Evolutionary conservation across 1,140 invertebrate species (phyloP).

Genomic region (Augochlora pura): DNA sequence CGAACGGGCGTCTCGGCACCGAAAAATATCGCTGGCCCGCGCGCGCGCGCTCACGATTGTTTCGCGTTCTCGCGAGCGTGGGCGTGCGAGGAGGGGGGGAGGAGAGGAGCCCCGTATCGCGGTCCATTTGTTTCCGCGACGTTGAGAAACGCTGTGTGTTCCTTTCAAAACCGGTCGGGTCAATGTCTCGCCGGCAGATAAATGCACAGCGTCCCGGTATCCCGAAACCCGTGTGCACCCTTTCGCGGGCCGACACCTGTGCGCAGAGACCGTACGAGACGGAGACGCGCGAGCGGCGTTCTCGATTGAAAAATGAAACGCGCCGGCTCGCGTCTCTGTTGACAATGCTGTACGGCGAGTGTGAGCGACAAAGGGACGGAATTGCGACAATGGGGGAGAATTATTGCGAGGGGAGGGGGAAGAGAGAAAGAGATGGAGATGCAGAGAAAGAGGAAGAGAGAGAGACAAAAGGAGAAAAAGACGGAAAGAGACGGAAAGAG

Average conservation of each 20-base stretch:
- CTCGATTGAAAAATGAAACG: too few species aligned
- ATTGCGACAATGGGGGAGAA: too few species aligned
- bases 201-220: conserved; percentile 31
- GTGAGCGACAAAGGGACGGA: too few species aligned
- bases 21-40: not conserved
- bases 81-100: too few species aligned
- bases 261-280: too few species aligned
- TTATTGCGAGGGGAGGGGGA: too few species aligned
- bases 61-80: conserved; percentile 12
- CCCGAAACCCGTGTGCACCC: not conserved
- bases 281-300: too few species aligned
- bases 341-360: too few species aligned
- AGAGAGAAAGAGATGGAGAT: not conserved
- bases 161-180: conserved; percentile 50
- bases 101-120: conserved; percentile 56
- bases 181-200: conserved; percentile 51
- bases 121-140: conserved; percentile 64
- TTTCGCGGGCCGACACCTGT: not conserved
- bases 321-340: too few species aligned
- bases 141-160: conserved; percentile 66
- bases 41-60: too few species aligned
- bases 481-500: too few species aligned
- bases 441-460: not conserved
- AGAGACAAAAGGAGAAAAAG: not conserved
- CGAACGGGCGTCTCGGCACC: too few species aligned